Evolutionary conservation across 2,888 invertebrate genomes (phyloP).

Genomic region (Helobdella robusta): DNA sequence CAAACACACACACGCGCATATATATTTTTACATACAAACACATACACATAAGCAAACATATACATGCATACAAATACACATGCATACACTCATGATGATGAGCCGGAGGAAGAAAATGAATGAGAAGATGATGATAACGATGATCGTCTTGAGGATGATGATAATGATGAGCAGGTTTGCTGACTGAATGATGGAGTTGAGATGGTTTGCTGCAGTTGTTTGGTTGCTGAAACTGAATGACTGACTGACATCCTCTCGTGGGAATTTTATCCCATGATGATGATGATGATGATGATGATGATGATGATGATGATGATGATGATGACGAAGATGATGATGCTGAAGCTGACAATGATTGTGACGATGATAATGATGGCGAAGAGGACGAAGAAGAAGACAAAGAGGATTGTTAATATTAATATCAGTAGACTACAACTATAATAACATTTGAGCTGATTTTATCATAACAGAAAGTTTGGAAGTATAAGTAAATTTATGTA

Average conservation of each 20-base stretch:
- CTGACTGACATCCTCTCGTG: neutral
- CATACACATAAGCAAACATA: neutral
- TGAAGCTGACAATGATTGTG: too few species aligned
- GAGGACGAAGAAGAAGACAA: constrained; percentile 1
- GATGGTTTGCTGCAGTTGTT: neutral
- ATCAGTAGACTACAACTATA: neutral
- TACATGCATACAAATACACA: neutral
- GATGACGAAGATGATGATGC: too few species aligned
- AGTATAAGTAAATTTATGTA: too few species aligned
- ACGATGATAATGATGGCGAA: too few species aligned
- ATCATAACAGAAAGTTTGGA: too few species aligned
- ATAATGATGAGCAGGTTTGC: neutral
- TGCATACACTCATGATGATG: neutral
- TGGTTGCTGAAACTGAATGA: neutral
- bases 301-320: constrained; percentile 1
- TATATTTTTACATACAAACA: neutral
- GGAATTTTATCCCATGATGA: too few species aligned
- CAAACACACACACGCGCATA: neutral
- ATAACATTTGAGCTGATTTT: too few species aligned
- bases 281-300: constrained; percentile 1
- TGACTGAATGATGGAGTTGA: neutral
- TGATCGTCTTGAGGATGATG: neutral
- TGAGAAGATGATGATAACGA: neutral
- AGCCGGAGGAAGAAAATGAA: neutral
- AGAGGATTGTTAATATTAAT: neutral